Evolutionary conservation across 2,797 vertebrate genomes (phyloP), one percentile per base, ranked within the genome.

Genomic region (Sebastes taczanowskii): DNA sequence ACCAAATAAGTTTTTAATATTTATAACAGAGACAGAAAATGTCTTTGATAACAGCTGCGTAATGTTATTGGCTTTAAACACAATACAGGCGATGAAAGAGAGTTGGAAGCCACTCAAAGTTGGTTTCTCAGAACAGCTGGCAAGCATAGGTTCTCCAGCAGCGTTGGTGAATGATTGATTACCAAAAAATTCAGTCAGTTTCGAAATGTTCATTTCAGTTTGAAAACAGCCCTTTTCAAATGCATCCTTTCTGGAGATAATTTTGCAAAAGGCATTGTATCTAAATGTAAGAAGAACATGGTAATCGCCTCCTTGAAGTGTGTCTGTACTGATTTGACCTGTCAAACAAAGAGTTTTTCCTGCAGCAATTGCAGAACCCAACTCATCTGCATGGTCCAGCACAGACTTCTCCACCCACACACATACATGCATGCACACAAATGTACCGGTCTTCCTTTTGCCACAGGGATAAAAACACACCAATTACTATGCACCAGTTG

Each of bases 401-500:
- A 60, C 63, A 80, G 66, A 59, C 64, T 80, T 62, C 70, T 49
- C 23, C n/a, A 25, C 69, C 34, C 75, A 78, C 87, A 62, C 78
- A 78, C 74, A 71, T 56, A 38, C 56, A 70, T 58, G 38, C 52
- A 53, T 46, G 7, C 30, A 22, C 78, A 34, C 78, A 78, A 30
- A 35, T 29, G 42, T 35, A 74, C 59, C 60, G 23, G 59, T 64
- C 52, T 55, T 84, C 60, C 16, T 80, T 38, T 82, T 79, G 88
- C 91, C 87, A 82, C 53, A 35, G 89, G 90, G 87, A 69, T 65
- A 58, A 86, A 88, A 73, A 69, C 82, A 74, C 71, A 86, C 27
- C 77, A 87, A 92, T 94, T 91, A 91, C 46, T 23, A 90, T 77
- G 90, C 91, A 88, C 83, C 86, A 91, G 83, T 90, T 92, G 86